These are phyloP conservation scores for Sphaerophoria rueppellii DNA, from an alignment of 2,888 invertebrate genomes.

Conservation along the genomic window DNA sequence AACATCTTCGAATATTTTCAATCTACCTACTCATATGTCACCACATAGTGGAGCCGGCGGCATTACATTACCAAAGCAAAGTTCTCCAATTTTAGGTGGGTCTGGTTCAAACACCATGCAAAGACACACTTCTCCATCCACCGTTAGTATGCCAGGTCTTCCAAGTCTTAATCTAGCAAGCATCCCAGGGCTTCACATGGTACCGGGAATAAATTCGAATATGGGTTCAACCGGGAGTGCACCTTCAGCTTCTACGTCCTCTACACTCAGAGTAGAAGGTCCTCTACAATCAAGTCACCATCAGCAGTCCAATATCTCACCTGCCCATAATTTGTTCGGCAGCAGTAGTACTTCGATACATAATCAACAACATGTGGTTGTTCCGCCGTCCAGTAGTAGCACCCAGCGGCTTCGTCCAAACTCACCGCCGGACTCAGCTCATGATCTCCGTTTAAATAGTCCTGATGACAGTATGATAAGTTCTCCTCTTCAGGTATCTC, in stretches of 20 bases:
- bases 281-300: conserved; percentile 55
- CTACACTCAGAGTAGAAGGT: conserved; percentile 55
- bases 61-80: conserved; percentile 80
- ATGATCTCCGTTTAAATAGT: conserved; percentile 82
- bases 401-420: conserved; percentile 64
- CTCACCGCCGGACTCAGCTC: conserved; percentile 82
- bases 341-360: conserved; percentile 58
- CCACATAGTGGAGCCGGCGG: conserved; percentile 77
- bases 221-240: conserved; percentile 65
- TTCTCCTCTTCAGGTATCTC: conserved; percentile 85
- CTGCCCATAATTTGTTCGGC: conserved; percentile 63
- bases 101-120: conserved; percentile 62
- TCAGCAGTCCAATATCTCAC: conserved; percentile 60
- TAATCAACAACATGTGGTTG: conserved; percentile 48
- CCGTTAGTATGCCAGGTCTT: conserved; percentile 71
- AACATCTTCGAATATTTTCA: conserved; percentile 83
- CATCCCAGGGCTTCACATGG: conserved; percentile 75
- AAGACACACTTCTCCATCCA: conserved; percentile 71
- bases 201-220: conserved; percentile 72
- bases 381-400: conserved; percentile 66
- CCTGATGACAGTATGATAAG: conserved; percentile 85
- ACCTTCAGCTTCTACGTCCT: conserved; percentile 66
- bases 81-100: conserved; percentile 81
- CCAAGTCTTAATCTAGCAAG: conserved; percentile 75
- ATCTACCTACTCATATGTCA: conserved; percentile 79